Evolutionary conservation across 1,140 invertebrate species (phyloP), one percentile per base, ranked within the genome.

Genomic region (Pachyrhynchus sulphureomaculatus): DNA sequence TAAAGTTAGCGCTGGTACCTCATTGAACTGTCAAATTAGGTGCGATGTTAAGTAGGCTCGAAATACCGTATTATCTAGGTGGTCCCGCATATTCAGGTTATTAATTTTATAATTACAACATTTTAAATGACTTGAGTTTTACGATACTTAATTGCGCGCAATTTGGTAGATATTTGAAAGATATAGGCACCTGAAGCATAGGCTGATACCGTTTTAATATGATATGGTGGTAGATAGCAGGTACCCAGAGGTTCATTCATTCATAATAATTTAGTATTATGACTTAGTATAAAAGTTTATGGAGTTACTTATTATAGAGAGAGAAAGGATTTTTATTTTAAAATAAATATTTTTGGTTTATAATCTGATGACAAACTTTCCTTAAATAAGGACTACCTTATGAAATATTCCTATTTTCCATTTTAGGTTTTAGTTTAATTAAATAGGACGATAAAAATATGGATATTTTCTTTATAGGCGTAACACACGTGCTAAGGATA

Each of bases 11-110:
- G 45, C 45, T 34, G 23, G 24, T 15, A 24, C 26, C 18, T 45
- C 54, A 48, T 45, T 57, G 54, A 47, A 47, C 54, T 57, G 54
- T 57, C 54, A 57, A 57, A 57, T 57, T 57, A 48, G 44, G 54
- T 20, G 29, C 6, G 15, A n/a, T 48, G 52, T 54, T 54, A 54
- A 54, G 33, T 21, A 57, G 37, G 32, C 17, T 47, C 42, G 18
- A 45, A 17, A 47, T 57, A 33, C 20, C 42, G 15, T 34, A 57
- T 57, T 57, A 41, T 54, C 51, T 54, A 54, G 51, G 51, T 54
- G 51, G 36, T 54, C 51, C 45, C 26, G 39, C 34, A 37, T 37
- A 37, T 37, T 18, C 34, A 37, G 17, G 34, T 20, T 42, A 42
- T 42, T 42, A 42, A 42, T 42, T 42, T 42, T 42, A 42, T 42